Percentiles rank a stretch among this genome's conserved stretches.
These are phyloP conservation scores for Cyprinodon brontotheroides DNA, from an alignment of 2,113 vertebrate species.

Conservation along the genomic window DNA sequence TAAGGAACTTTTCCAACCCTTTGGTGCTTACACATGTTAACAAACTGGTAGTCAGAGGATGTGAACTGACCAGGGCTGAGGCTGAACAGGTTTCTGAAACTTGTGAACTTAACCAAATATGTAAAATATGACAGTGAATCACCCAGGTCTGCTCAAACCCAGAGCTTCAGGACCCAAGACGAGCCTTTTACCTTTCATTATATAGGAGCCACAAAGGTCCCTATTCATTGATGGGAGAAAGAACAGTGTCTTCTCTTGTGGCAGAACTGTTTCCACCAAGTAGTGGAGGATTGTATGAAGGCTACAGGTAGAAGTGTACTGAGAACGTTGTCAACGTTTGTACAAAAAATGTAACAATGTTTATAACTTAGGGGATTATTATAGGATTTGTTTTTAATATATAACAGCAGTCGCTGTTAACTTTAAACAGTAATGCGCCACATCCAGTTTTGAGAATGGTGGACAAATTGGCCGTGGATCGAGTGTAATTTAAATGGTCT, in stretches of 20 bases:
- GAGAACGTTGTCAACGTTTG: conserved; percentile 62
- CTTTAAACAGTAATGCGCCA: conserved; percentile 27
- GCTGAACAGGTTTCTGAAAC: conserved; percentile 57
- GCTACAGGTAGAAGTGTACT: conserved; percentile 64
- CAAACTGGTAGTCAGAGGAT: conserved; percentile 31
- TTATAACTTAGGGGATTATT: conserved; percentile 67
- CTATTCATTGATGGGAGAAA: conserved; percentile 21
- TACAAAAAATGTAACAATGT: conserved; percentile 64
- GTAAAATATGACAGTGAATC: conserved; percentile 58
- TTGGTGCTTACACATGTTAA: conserved; percentile 68
- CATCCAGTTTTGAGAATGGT: conserved; percentile 36
- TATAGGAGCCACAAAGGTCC: conserved; percentile 43
- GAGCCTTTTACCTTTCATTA: conserved; percentile 40
- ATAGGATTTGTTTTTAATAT: no score
- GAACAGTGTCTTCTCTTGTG: conserved; percentile 33
- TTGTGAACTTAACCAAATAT: conserved; percentile 72
- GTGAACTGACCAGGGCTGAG: conserved; percentile 50
- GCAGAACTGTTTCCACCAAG: conserved; percentile 26
- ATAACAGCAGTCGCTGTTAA: no score
- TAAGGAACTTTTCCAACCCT: conserved; percentile 56
- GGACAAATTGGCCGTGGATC: not conserved
- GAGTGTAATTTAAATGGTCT: not conserved
- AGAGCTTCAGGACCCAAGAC: conserved; percentile 35
- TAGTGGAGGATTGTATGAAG: conserved; percentile 40
- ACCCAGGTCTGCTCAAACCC: conserved; percentile 40